Evolutionary conservation across 1,140 invertebrate genomes (phyloP), one percentile per base, ranked within the genome.

Genomic region (Leptoteleia sp.): DNA sequence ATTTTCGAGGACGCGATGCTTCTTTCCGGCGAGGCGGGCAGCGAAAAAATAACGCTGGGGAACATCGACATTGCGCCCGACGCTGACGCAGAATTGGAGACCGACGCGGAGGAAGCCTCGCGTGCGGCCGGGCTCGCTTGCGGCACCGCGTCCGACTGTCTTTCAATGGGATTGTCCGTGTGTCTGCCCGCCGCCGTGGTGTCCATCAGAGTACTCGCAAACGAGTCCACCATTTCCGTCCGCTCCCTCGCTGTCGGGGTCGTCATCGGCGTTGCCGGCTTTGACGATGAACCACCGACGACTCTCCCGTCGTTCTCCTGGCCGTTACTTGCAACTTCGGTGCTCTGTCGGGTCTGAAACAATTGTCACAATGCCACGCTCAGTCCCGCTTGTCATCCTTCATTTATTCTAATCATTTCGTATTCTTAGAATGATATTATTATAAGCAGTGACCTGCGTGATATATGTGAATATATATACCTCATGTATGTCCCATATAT

Each of bases 1-100:
- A 90, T 90, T 80, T 90, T 91, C 15, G 89, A 89, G 25, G 88
- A 90, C 87, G 81, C 19, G 27, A 76, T 65, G 86, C 86, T 80
- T 59, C 78, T 81, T 57, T 83, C 82, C 13, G 85, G 81, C 54
- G 85, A 76, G 1, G 83, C 82, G 1, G 88, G 87, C 9, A 89
- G 22, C 4, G 84, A 77, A 11, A 87, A 76, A 43, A 87, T 77
- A 8, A 86, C 82, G 62, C 79, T 88, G 31, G 50, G 57, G 37
- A 77, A 81, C 52, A 57, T 67, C 38, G 79, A 73, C 19, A 68
- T 55, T 37, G 67, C 25, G 3, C 37, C 65, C 1, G 78, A 72
- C 3, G 54, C 55, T 7, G 65, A 50, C 40, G 59, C 52, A 0
- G 57, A 55, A 3, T 52, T 80, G n/a, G 77, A 73, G 16, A 52